Evolutionary conservation across 2,888 invertebrate genomes (phyloP), one percentile per base, ranked within the genome.

Genomic region (Pristionchus fissidentatus): DNA sequence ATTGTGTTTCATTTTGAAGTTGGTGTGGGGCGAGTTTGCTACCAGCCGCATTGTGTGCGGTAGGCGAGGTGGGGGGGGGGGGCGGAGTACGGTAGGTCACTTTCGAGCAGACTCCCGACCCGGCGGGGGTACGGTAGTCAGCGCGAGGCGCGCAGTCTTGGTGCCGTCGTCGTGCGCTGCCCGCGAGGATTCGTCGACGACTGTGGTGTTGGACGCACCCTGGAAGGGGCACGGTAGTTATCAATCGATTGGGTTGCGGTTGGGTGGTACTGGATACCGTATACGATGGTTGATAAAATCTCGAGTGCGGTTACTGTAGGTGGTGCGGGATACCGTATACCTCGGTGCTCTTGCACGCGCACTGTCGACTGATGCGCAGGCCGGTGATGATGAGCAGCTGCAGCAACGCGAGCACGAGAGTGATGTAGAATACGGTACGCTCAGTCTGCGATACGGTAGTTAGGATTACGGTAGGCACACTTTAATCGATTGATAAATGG

Each of bases 261-360:
- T 0, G 70, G 43, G 8, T 5, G 41, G 70, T 70, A 38, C 70
- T 70, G 43, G 4, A 38, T 2, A 13, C 38, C 35, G 22, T 4
- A n/a, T 41, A 7, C 3, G 19, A 8, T 3, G 66, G 66, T 38
- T 35, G 32, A 32, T n/a, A 66, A 8, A 5, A 26, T 66, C 1
- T 26, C 19, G 46, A 22, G 19, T 43, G 26, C 38, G 75, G 75
- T 41, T 26, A 46, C 22, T 19, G n/a, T n/a, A 22, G n/a, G 43
- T 7, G 26, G 7, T 8, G 10, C 7, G 66, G 70, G n/a, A 4
- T 70, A 70, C 70, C 7, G 41, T 75, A 75, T 29, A 46, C 49
- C 75, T 26, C 26, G 19, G 75, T 77, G 75, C 49, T 77, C 22
- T 49, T 49, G 75, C 49, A 49, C 0, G 75, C 75, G 75, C 75